Percentiles rank a stretch among this genome's conserved stretches.
These are phyloP conservation scores for Drosophila birchii DNA, from an alignment of 2,888 invertebrate species.

Conservation along the genomic window DNA sequence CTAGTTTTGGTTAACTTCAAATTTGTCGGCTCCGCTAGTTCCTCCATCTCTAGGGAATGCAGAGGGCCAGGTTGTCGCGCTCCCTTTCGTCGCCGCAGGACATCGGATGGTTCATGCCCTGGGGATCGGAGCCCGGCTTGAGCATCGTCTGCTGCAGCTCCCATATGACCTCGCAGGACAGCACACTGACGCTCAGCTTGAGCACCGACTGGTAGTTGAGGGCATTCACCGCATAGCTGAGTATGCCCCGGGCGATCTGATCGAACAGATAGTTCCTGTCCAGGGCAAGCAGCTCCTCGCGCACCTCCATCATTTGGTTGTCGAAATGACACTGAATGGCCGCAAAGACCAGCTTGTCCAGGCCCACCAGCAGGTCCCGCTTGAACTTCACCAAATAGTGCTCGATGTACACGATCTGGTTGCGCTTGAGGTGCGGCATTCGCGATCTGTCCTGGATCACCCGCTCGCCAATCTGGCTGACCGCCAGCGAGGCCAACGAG, in stretches of 20 bases:
- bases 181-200: constrained; percentile 74
- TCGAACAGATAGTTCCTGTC: constrained; percentile 79
- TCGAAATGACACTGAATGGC: constrained; percentile 82
- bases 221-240: constrained; percentile 78
- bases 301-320: constrained; percentile 76
- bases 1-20: not conserved
- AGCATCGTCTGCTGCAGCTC: constrained; percentile 77
- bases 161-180: constrained; percentile 82
- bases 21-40: not conserved
- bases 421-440: constrained; percentile 65
- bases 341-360: constrained; percentile 80
- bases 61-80: constrained; percentile 62
- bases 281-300: constrained; percentile 74
- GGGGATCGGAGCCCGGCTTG: constrained; percentile 68
- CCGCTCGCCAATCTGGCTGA: constrained; percentile 72
- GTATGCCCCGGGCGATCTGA: constrained; percentile 78
- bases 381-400: constrained; percentile 83
- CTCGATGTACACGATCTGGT: constrained; percentile 82
- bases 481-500: constrained; percentile 80
- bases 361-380: constrained; percentile 79
- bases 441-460: constrained; percentile 57
- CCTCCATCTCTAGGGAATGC: constrained; percentile 19
- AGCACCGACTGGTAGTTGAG: constrained; percentile 79
- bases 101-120: constrained; percentile 55
- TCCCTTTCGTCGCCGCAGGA: constrained; percentile 67